These are phyloP conservation scores for Clarias platycephalus DNA, from an alignment of 2,797 vertebrate species.

Conservation along the genomic window DNA sequence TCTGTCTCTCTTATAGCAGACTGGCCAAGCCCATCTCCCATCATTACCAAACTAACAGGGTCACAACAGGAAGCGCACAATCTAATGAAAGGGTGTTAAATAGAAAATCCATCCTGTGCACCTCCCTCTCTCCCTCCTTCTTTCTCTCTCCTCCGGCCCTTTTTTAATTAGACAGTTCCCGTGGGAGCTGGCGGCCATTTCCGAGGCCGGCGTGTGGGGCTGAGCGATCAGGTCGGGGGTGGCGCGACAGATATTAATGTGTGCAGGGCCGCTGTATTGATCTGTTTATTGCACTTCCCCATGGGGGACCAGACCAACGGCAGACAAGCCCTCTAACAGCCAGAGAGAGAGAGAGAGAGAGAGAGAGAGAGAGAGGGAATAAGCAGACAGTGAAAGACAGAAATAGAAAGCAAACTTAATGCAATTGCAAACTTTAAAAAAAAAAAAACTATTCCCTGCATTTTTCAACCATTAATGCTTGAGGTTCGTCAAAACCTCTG, in stretches of 20 bases:
- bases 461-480: neutral
- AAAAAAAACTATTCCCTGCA: no score
- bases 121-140: slow-evolving; percentile 55
- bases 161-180: slow-evolving; percentile 83
- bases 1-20: slow-evolving; percentile 37
- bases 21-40: slow-evolving; percentile 59
- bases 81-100: slow-evolving; percentile 77
- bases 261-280: slow-evolving; percentile 80
- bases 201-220: slow-evolving; percentile 72
- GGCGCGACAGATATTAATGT: slow-evolving; percentile 83
- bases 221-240: slow-evolving; percentile 68
- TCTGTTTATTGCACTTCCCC: slow-evolving; percentile 82
- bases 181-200: slow-evolving; percentile 78
- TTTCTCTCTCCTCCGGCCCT: slow-evolving; percentile 55
- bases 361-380: slow-evolving; percentile 47
- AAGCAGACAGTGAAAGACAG: slow-evolving; percentile 16
- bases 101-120: slow-evolving; percentile 75
- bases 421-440: no score
- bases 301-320: slow-evolving; percentile 74
- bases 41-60: slow-evolving; percentile 78
- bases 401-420: slow-evolving; percentile 63
- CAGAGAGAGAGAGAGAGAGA: slow-evolving; percentile 62
- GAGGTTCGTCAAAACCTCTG: neutral
- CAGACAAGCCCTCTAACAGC: slow-evolving; percentile 67
- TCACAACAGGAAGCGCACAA: slow-evolving; percentile 78